phyloP scores from a whole-genome alignment of 2,797 vertebrate species.

The Podargus strigoides region DNA sequence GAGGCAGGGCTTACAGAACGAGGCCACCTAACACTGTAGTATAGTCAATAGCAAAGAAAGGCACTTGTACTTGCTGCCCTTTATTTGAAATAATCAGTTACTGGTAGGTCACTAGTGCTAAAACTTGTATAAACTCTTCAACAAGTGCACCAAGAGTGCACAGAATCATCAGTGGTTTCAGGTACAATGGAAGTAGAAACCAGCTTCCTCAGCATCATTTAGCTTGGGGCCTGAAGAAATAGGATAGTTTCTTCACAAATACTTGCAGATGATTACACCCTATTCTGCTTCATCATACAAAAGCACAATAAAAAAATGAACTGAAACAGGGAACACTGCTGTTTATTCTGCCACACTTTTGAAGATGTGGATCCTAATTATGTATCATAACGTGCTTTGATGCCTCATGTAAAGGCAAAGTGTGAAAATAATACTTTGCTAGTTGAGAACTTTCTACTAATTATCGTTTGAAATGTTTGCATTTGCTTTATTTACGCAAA shows the following conservation, averaged over 20 bases:
- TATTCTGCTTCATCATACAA: background rate
- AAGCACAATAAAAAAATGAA: background rate
- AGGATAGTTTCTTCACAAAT: background rate
- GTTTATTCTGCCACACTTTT: background rate
- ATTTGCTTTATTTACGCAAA: background rate
- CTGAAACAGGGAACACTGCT: background rate
- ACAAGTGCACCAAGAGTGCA: background rate
- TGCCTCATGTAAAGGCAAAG: background rate
- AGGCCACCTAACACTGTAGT: background rate
- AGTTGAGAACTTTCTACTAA: background rate
- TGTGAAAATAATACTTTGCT: background rate
- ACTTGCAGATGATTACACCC: background rate
- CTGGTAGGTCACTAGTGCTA: background rate
- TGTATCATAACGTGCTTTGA: background rate
- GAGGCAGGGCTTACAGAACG: background rate
- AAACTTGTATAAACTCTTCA: background rate
- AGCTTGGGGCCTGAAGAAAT: background rate
- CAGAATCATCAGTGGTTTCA: background rate
- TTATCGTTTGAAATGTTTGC: background rate
- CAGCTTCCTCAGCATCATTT: background rate
- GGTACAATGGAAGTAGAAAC: background rate
- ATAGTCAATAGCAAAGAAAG: background rate
- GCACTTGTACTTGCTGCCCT: background rate
- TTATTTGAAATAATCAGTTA: background rate
- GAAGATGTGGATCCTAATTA: background rate